Percentiles rank a stretch among this genome's conserved stretches.
phyloP scores from a whole-genome alignment of 2,797 vertebrate genomes.

The Anomalospiza imberbis region DNA sequence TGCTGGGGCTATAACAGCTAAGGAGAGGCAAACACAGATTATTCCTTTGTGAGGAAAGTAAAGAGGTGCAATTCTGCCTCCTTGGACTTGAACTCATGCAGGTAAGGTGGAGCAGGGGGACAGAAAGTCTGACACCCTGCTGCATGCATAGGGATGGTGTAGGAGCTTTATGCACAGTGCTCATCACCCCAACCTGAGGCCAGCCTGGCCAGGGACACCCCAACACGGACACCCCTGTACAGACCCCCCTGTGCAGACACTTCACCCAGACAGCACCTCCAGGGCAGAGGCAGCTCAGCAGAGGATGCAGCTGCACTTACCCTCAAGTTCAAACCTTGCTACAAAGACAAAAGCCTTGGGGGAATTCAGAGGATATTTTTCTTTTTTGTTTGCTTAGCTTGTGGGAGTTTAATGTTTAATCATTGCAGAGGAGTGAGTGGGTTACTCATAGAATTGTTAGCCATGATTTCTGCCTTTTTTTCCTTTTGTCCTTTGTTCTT shows the following conservation, averaged over 20 bases:
- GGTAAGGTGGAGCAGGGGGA: not conserved
- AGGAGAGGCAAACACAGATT: not conserved
- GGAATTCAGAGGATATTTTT: not conserved
- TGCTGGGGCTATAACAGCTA: not conserved
- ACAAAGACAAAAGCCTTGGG: slow-evolving; percentile 8
- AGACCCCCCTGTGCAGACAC: not conserved
- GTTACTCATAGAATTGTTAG: slow-evolving; percentile 44
- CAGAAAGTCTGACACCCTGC: not conserved
- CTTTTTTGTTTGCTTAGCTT: slow-evolving; percentile 29
- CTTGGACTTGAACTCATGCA: not conserved
- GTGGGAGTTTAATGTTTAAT: slow-evolving; percentile 62
- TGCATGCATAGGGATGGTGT: not conserved
- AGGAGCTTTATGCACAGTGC: not conserved
- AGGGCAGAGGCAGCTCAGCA: fast-evolving
- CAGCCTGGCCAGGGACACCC: not conserved
- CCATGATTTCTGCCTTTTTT: slow-evolving; percentile 12
- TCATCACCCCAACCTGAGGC: not conserved
- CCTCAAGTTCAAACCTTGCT: not conserved
- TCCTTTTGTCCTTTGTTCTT: slow-evolving; percentile 54
- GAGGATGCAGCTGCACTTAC: not conserved
- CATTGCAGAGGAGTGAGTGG: not conserved
- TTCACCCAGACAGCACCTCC: not conserved
- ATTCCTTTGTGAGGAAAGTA: not conserved
- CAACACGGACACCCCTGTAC: fast-evolving
- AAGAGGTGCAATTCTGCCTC: not conserved